Base-by-base conservation (phyloP, 2,113 vertebrate species). In the Penelope pileata region DNA sequence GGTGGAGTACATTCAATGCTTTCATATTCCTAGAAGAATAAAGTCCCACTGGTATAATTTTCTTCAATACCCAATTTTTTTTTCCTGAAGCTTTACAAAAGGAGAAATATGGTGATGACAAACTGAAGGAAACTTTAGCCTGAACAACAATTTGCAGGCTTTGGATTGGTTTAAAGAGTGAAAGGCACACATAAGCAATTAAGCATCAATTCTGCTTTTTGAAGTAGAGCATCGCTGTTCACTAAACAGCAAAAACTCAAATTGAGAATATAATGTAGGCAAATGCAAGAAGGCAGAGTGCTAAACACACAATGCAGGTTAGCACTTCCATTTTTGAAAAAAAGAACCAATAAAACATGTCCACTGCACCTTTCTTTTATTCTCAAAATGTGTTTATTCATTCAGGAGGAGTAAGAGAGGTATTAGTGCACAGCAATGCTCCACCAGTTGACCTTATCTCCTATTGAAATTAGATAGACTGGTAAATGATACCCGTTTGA, bases 1-100 rank as follows among this genome's bases (percentile, higher is more conserved):
- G 98, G 97, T 45, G 98, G 98, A 87, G 97, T 91, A 51, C 96
- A 95, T 93, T 98, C 98, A 92, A 95, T 83, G 91, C 88, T 98
- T 96, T 97, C 98, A 95, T 94, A 88, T 62, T 98, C 98, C 98
- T 98, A 80, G 68, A 94, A 97, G 93, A 97, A 96, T 74, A 96
- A 81, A 91, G 78, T 79, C 50, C 36, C 47, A 88, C 72, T 70
- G 50, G 21, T 76, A 63, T 91, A 77, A 87, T 54, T 91, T 93
- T 84, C 62, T 85, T 85, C 64, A 85, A 82, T 86, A 91, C n/a
- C 62, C 81, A 89, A 45, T 72, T 56, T 24, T 77, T 81, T 90
- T 59, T 59, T 27, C 42, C 80, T 72, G 36, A 91, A 42, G n/a
- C 38, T 83, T 94, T 72, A 67, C 13, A 32, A 53, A 51, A 62